A percentile compares a stretch with the other conserved stretches of the same genome.
phyloP scores from a whole-genome alignment of 1,140 invertebrate genomes.

The Contarinia nasturtii region DNA sequence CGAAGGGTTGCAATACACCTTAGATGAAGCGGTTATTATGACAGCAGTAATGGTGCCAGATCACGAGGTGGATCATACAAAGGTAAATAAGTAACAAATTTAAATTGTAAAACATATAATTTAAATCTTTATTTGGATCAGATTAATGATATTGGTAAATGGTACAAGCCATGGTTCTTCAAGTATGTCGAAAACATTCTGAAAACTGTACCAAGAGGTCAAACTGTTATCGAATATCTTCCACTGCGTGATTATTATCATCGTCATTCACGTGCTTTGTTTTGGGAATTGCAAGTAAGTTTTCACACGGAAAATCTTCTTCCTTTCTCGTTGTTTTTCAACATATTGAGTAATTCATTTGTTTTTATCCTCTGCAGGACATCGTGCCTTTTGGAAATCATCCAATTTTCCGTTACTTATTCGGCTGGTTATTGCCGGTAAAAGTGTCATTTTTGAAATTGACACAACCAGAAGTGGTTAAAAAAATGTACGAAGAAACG shows the following conservation, averaged over 20 bases:
- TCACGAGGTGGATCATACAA: constrained; percentile 32
- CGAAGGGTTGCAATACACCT: constrained; percentile 47
- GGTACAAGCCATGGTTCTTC: constrained; percentile 75
- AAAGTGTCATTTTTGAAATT: constrained; percentile 68
- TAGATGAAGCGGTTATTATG: constrained; percentile 54
- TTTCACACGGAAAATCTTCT: neutral
- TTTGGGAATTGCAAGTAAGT: constrained; percentile 61
- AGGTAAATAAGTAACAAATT: constrained; percentile 1
- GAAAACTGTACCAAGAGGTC: constrained; percentile 15
- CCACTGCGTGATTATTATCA: constrained; percentile 68
- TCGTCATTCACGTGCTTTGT: constrained; percentile 57
- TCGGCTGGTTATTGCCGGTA: constrained; percentile 67
- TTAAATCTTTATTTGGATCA: no score
- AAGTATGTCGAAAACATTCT: constrained; percentile 43
- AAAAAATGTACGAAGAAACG: constrained; percentile 53
- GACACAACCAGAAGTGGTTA: constrained; percentile 54
- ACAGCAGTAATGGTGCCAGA: constrained; percentile 41
- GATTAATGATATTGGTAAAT: constrained; percentile 53
- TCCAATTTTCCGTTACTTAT: constrained; percentile 44
- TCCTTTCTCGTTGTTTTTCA: no score
- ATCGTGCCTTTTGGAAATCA: constrained; percentile 77
- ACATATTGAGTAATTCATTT: no score
- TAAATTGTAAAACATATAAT: no score
- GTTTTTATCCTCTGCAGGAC: constrained; percentile 33
- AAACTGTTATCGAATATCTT: constrained; percentile 41